phyloP scores from a whole-genome alignment of 2,888 invertebrate species.

The Ormyrus nitidulus region DNA sequence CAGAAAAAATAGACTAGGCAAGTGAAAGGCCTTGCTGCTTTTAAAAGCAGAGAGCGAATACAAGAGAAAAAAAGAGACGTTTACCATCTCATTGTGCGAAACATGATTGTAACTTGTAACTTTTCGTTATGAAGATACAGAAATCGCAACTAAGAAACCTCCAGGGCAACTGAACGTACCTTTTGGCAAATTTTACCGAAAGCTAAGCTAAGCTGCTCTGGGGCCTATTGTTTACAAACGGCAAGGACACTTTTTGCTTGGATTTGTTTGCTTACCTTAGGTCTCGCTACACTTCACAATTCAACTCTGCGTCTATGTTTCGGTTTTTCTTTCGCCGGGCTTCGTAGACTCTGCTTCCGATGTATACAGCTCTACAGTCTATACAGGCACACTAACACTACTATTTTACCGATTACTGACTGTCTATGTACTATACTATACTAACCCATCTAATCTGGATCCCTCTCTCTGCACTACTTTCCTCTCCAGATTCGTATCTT shows the following conservation, averaged over 20 bases:
- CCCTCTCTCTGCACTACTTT: too few species aligned
- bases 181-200: not conserved
- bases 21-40: not conserved
- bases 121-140: too few species aligned
- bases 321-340: conserved; percentile 1
- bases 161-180: conserved; percentile 10
- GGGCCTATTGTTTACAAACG: conserved; percentile 39
- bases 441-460: too few species aligned
- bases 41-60: not conserved
- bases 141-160: too few species aligned
- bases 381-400: too few species aligned
- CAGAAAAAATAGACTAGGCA: conserved; percentile 4
- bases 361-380: too few species aligned
- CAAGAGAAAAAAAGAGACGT: not conserved
- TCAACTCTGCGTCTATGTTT: conserved; percentile 12
- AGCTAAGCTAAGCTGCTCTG: not conserved
- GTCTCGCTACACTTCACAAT: conserved; percentile 5
- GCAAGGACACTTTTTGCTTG: conserved; percentile 46
- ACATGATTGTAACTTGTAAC: conserved; percentile 36
- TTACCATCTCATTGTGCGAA: conserved; percentile 52
- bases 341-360: too few species aligned
- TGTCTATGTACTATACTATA: too few species aligned
- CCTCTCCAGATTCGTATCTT: too few species aligned
- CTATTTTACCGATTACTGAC: too few species aligned
- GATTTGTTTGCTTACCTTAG: conserved; percentile 35